Conservation (phyloP, 2,797 vertebrate genomes). For the Gymnopithys bicolor region DNA sequence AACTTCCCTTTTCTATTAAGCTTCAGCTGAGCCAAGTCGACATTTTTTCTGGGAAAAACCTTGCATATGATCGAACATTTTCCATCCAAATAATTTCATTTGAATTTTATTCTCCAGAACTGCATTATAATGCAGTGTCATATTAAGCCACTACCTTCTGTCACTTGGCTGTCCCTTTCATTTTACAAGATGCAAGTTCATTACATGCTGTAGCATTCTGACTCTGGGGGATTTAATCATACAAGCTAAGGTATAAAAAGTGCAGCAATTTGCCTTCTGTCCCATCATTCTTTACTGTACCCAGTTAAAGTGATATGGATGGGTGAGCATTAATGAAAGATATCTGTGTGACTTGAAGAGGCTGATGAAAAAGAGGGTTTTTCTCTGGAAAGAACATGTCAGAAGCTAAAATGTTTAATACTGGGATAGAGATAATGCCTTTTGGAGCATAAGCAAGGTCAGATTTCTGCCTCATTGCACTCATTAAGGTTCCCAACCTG, state of each 20-base stretch:
- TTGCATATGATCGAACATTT: not conserved
- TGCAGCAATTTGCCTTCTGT: not conserved
- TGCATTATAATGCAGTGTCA: slow-evolving; percentile 18
- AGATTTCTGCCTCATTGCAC: not conserved
- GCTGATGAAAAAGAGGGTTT: not conserved
- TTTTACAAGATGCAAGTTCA: slow-evolving; percentile 38
- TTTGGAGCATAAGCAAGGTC: not conserved
- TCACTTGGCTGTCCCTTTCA: slow-evolving; percentile 52
- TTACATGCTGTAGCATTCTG: slow-evolving; percentile 7
- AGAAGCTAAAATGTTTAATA: not conserved
- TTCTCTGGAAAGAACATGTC: not conserved
- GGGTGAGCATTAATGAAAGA: not conserved
- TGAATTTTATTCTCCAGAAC: slow-evolving; percentile 3
- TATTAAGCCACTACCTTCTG: slow-evolving; percentile 50
- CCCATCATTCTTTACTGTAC: not conserved
- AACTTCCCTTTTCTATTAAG: not conserved
- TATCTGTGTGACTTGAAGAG: not conserved
- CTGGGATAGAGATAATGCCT: not conserved
- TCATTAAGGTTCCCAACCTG: not conserved
- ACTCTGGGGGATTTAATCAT: not conserved
- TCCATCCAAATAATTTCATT: slow-evolving; percentile 38
- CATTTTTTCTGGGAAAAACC: not conserved
- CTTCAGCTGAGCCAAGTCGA: not conserved
- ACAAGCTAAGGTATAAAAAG: not conserved
- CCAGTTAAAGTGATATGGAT: not conserved